Evolutionary conservation across 2,113 vertebrate species (phyloP).

Genomic region (Chiloscyllium plagiosum): DNA sequence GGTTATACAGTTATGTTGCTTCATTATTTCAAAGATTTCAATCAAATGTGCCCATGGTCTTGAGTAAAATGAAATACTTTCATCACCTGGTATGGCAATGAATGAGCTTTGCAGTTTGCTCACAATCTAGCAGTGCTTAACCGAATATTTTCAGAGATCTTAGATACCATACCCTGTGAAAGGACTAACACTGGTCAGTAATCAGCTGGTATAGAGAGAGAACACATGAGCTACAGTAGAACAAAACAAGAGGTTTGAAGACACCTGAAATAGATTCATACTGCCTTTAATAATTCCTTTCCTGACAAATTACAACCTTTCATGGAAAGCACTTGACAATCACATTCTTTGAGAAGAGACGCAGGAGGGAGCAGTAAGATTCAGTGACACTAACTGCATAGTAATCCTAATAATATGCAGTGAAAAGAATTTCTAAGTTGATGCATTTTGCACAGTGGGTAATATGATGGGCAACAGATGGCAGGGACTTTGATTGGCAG

Average conservation of each 20-base stretch:
- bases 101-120: background rate
- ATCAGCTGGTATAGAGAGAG: background rate
- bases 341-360: background rate
- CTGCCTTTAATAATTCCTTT: background rate
- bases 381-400: background rate
- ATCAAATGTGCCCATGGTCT: background rate
- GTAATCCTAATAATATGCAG: slow-evolving; percentile 15
- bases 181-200: background rate
- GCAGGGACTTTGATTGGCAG: background rate
- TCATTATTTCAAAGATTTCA: background rate
- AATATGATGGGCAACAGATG: background rate
- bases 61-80: background rate
- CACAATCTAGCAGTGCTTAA: background rate
- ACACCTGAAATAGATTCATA: background rate
- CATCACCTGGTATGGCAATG: background rate
- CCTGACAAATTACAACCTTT: background rate
- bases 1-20: background rate
- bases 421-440: slow-evolving; percentile 27
- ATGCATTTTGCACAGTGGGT: background rate
- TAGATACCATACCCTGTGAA: background rate
- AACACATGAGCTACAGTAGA: background rate
- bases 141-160: background rate
- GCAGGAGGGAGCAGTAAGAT: background rate
- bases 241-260: background rate
- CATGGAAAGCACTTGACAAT: background rate